These are phyloP conservation scores for Phorcus lineatus DNA, from an alignment of 2,888 invertebrate species.

Conservation along the genomic window DNA sequence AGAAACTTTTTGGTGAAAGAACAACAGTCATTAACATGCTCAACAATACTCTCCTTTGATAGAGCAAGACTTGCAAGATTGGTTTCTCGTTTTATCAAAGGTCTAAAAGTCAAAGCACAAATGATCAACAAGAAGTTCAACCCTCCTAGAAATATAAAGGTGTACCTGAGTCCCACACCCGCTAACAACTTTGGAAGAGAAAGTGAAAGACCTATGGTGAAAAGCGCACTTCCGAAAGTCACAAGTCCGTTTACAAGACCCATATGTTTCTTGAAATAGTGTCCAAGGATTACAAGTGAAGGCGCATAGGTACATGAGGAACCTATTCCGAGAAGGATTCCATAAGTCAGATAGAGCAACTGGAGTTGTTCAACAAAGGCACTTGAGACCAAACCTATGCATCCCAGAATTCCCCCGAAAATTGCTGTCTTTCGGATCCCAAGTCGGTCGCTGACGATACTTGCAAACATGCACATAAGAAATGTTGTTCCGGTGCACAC, in stretches of 20 bases:
- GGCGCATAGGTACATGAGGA: slow-evolving; percentile 94
- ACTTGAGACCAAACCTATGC: slow-evolving; percentile 86
- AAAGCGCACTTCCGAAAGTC: slow-evolving; percentile 91
- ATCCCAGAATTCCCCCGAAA: slow-evolving; percentile 87
- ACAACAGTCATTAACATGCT: slow-evolving; percentile 76
- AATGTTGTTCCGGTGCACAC: slow-evolving; percentile 92
- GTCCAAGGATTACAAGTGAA: slow-evolving; percentile 92
- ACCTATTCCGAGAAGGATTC: slow-evolving; percentile 91
- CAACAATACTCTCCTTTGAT: slow-evolving; percentile 63
- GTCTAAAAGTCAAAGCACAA: slow-evolving; percentile 74
- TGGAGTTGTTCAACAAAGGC: slow-evolving; percentile 85
- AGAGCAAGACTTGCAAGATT: slow-evolving; percentile 54
- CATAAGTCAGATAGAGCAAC: slow-evolving; percentile 89
- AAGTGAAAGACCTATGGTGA: slow-evolving; percentile 81
- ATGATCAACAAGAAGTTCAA: slow-evolving; percentile 83
- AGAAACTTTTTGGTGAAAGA: slow-evolving; percentile 65
- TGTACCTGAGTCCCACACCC: slow-evolving; percentile 63
- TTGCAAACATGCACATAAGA: slow-evolving; percentile 90
- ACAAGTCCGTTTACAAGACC: slow-evolving; percentile 93
- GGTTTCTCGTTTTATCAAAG: slow-evolving; percentile 56
- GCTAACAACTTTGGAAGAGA: slow-evolving; percentile 60
- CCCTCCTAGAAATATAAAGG: slow-evolving; percentile 79
- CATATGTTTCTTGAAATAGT: slow-evolving; percentile 89
- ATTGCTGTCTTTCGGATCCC: slow-evolving; percentile 91
- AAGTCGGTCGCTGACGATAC: slow-evolving; percentile 88